Evolutionary conservation across 2,888 invertebrate species (phyloP), one percentile per base, ranked within the genome.

Genomic region (Limnephilus auricula): DNA sequence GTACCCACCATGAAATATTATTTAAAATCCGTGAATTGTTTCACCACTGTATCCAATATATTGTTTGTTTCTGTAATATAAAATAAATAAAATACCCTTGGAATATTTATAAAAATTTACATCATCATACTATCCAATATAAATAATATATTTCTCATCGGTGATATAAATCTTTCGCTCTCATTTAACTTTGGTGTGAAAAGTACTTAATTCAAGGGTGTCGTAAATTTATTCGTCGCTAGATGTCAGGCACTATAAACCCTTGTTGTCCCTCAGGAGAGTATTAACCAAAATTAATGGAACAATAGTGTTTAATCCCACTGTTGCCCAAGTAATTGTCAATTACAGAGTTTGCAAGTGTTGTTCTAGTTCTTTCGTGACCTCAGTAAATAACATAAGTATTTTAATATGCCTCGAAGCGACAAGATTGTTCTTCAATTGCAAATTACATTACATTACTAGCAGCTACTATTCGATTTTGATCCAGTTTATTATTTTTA

Each of bases 241-340:
- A 37, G 25, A 25, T 34, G 85, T 40, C 40, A 85, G 40, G 85
- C 40, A 40, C 85, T 40, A 40, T 85, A 37, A 37, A n/a, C 85
- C 85, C 13, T 85, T 40, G 40, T 85, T 40, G n/a, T 40, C 79
- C 80, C 40, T 25, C 15, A 40, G 89, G 89, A 89, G 34, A 65
- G 12, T 34, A 79, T 89, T 89, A 89, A 79, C 89, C 89, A 79
- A 89, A 79, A 89, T 89, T 79, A 79, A 89, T 89, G 79, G 40
- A 78, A 37, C 65, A 34, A 79, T 89, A 89, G 34, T 89, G 37
- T 78, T 89, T 79, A 79, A 40, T 40, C 50, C 30, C 79, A 89
- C 18, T 37, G 65, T 65, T n/a, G 79, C 30, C 40, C 31, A 79
- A 30, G 79, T 89, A 78, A 89, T 32, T 89, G 89, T 79, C 80